Base-by-base conservation (phyloP, 2,797 vertebrate species). In the Euthynnus affinis region DNA sequence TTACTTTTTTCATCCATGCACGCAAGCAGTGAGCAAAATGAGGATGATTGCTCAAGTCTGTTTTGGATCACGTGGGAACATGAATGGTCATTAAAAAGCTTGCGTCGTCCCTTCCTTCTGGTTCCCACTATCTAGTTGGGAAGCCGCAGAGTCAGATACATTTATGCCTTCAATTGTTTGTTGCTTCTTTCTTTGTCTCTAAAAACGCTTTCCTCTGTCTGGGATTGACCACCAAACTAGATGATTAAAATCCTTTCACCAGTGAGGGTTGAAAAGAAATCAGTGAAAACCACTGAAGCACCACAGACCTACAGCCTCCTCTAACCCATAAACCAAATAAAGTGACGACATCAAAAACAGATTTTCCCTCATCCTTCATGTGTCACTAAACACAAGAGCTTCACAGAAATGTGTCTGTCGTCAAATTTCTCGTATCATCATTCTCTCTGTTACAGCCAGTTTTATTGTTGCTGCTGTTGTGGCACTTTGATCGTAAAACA, bases 21-120 rank as follows among this genome's bases (percentile, higher is more conserved):
- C 62, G 58, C n/a, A 60, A 77, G 86, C 57, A 81, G 76, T 4
- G 42, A 83, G 87, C 65, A 76, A 82, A 87, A 81, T 7, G 58
- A 88, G 85, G 80, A 89, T 61, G 82, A 91, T 88, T 89, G 89
- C 76, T 90, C 40, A 65, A 91, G 84, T 91, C 89, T 90, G 87
- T 85, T 90, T 87, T 83, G 71, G 79, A 82, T 89, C 87, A 90
- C 72, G 70, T 91, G 92, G 91, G 90, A 93, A 91, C 69, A 63
- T 57, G 32, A 78, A 40, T 10, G 52, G 60, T 60, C 87, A 74
- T 80, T 77, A 76, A 83, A 49, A 87, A 75, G 40, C 44, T 32
- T 29, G 44, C 55, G 61, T 27, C 7, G 52, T 79, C 57, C 44
- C 48, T 52, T 66, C n/a, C n/a, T 57, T 66, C 68, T 66, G 22